Percentiles rank a stretch among this genome's conserved stretches.
phyloP scores from a whole-genome alignment of 2,113 vertebrate genomes.

The Tragelaphus buxtoni region DNA sequence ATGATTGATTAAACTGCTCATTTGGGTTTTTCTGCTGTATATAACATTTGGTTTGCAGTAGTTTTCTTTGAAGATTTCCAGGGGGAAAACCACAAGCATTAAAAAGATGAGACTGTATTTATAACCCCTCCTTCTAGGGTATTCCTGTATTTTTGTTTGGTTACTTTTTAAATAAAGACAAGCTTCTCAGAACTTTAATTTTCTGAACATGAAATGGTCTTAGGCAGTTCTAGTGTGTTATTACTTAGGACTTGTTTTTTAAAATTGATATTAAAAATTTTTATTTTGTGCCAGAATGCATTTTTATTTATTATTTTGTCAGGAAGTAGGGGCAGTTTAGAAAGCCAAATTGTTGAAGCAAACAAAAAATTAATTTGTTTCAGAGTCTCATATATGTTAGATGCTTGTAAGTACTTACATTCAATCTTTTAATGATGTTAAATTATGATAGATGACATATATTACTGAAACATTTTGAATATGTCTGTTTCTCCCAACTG shows the following conservation, averaged over 20 bases:
- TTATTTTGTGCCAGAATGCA: background rate
- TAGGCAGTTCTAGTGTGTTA: background rate
- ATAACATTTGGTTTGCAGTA: constrained; percentile 26
- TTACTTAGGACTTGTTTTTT: background rate
- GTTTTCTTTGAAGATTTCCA: constrained; percentile 40
- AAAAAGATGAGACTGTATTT: background rate
- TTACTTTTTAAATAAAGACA: constrained; percentile 15
- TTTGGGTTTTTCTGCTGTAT: constrained; percentile 24
- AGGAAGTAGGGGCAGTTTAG: background rate
- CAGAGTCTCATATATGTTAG: background rate
- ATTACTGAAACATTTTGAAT: background rate
- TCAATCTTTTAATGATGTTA: background rate
- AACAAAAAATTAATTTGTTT: background rate
- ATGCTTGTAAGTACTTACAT: background rate
- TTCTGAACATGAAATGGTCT: constrained; percentile 5
- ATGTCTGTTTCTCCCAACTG: background rate
- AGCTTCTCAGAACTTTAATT: background rate
- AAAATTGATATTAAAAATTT: background rate
- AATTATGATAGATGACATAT: background rate
- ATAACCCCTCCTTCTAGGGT: background rate
- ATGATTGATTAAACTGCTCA: constrained; percentile 12
- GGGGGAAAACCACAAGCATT: background rate
- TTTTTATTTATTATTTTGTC: background rate
- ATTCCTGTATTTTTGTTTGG: background rate
- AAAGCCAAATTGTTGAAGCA: background rate